A percentile compares a stretch with the other conserved stretches of the same genome.
Conservation (phyloP, 2,888 invertebrate species). For the Aleiodes leptofemur region DNA sequence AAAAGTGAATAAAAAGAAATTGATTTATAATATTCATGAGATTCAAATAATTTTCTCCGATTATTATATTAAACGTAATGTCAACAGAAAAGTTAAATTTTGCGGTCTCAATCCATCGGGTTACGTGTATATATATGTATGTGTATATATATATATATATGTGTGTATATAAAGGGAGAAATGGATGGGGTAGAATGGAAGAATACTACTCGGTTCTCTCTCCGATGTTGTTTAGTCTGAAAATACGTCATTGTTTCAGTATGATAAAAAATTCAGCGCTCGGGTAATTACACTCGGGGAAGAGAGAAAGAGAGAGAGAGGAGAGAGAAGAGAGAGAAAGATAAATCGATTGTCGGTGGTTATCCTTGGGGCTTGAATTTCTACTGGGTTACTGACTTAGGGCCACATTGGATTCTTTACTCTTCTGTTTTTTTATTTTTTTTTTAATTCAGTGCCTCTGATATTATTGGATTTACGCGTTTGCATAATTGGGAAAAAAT, state of each 20-base stretch:
- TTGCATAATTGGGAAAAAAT: too few species aligned
- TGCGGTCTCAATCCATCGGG: neutral
- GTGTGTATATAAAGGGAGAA: slow-evolving; percentile 42
- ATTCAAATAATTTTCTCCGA: slow-evolving; percentile 58
- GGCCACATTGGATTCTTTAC: slow-evolving; percentile 13
- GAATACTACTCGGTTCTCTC: slow-evolving; percentile 62
- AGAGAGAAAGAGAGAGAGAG: neutral
- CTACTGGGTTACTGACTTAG: slow-evolving; percentile 67
- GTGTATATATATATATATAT: slow-evolving; percentile 12
- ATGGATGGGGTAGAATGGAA: slow-evolving; percentile 50
- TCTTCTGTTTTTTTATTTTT: slow-evolving; percentile 4
- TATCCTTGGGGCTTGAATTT: slow-evolving; percentile 63
- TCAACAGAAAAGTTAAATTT: slow-evolving; percentile 59
- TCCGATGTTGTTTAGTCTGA: slow-evolving; percentile 79
- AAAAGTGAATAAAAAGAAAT: neutral
- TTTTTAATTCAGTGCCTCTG: neutral
- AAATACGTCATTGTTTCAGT: slow-evolving; percentile 82
- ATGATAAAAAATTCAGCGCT: slow-evolving; percentile 81
- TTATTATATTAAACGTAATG: slow-evolving; percentile 72
- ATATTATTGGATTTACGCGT: too few species aligned
- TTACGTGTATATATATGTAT: neutral
- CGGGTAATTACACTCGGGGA: slow-evolving; percentile 78
- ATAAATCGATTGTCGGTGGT: slow-evolving; percentile 74
- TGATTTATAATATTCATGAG: slow-evolving; percentile 7
- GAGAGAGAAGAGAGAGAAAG: neutral